A percentile compares a stretch with the other conserved stretches of the same genome.
Conservation (phyloP, 2,797 vertebrate genomes). For the Periparus ater region DNA sequence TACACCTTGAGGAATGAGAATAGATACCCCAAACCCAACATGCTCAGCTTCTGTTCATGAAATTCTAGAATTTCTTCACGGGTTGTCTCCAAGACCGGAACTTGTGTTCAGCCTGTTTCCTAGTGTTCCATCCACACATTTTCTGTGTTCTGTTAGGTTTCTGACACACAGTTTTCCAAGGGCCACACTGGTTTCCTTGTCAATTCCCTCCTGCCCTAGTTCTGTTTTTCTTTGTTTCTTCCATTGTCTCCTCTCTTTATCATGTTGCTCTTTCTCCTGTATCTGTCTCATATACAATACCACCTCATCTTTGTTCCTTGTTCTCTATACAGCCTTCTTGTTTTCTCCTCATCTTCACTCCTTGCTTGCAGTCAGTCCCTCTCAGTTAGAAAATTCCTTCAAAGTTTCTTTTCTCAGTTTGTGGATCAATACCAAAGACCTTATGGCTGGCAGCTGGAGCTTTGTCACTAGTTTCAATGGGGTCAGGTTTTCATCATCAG, state of each 20-base stretch:
- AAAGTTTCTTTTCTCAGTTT: neutral
- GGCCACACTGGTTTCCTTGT: neutral
- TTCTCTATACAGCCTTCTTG: neutral
- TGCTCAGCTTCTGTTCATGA: neutral
- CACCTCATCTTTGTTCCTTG: neutral
- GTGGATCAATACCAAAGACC: neutral
- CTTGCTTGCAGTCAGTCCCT: neutral
- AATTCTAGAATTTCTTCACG: neutral
- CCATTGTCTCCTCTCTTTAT: neutral
- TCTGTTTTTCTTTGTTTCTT: neutral
- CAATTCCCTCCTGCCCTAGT: neutral
- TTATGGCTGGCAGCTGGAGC: neutral
- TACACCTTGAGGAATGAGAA: neutral
- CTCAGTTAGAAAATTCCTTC: neutral
- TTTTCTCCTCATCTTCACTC: neutral
- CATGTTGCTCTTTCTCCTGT: neutral
- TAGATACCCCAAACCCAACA: neutral
- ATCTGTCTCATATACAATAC: neutral
- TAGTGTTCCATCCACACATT: neutral
- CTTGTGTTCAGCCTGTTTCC: neutral
- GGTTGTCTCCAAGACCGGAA: neutral
- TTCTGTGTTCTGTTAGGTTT: neutral
- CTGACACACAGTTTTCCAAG: neutral
- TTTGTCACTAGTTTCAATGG: neutral
- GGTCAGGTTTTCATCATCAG: neutral